These are phyloP conservation scores for Microtus oregoni DNA, from an alignment of 2,113 vertebrate species.

Conservation along the genomic window DNA sequence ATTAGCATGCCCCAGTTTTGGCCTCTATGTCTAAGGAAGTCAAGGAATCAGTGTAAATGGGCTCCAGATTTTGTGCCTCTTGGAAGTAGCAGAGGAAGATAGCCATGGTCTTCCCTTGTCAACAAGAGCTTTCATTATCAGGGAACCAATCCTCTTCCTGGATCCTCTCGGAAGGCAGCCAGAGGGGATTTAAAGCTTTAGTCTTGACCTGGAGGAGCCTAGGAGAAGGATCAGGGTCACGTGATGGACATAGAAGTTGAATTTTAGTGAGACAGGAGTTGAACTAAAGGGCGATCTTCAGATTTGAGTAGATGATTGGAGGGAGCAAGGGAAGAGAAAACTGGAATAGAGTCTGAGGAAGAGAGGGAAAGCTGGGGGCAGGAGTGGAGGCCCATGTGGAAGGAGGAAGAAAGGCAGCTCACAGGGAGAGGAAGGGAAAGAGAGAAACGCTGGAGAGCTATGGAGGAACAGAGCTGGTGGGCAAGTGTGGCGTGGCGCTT, in stretches of 20 bases:
- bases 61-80: neutral
- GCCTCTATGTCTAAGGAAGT: conserved; percentile 21
- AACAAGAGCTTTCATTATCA: neutral
- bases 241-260: neutral
- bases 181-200: neutral
- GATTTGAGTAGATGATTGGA: neutral
- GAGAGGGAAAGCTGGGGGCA: neutral
- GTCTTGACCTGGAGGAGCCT: too few relatives aligned
- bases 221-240: neutral
- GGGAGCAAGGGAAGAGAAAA: neutral
- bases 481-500: neutral
- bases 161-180: neutral
- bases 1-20: conserved; percentile 40
- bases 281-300: neutral
- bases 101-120: neutral
- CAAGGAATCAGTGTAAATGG: neutral
- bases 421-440: neutral
- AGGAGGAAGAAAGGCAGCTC: neutral
- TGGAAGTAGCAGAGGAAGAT: neutral
- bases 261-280: neutral
- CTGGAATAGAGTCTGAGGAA: neutral
- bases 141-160: neutral
- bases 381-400: too few relatives aligned
- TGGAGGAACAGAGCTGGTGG: neutral
- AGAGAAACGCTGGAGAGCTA: neutral